Percentiles rank a stretch among this genome's conserved stretches.
Conservation (phyloP, 2,113 vertebrate genomes). For the Xerus inauris region DNA sequence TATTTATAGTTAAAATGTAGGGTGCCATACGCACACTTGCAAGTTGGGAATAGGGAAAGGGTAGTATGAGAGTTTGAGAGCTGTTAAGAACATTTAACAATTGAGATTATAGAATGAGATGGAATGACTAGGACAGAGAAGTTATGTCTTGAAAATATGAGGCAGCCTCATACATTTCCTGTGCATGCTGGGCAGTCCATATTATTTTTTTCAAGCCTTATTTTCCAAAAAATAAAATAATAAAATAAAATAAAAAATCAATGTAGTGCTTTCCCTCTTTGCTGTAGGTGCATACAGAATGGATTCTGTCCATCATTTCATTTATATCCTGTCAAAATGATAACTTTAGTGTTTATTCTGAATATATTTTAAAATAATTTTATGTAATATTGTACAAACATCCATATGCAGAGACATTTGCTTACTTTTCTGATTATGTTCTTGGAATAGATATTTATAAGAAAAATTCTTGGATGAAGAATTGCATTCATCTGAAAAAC, state of each 20-base stretch:
- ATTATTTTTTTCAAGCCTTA: not conserved
- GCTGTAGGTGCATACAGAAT: not conserved
- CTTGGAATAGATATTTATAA: constrained; percentile 38
- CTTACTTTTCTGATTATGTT: constrained; percentile 15
- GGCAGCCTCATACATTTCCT: not conserved
- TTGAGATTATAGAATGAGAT: not conserved
- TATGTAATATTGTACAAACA: not conserved
- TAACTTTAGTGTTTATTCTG: not conserved
- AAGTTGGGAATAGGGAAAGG: not conserved
- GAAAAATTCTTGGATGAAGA: not conserved
- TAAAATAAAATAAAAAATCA: not conserved
- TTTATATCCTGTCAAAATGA: not conserved
- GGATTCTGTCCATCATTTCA: not conserved
- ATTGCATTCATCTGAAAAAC: constrained; percentile 20
- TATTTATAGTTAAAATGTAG: not conserved
- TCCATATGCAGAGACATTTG: not conserved
- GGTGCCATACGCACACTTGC: not conserved
- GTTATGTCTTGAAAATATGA: not conserved
- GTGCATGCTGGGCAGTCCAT: not conserved
- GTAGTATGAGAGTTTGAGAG: not conserved
- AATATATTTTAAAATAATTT: not conserved
- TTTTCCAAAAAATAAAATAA: not conserved
- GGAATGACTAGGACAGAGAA: not conserved
- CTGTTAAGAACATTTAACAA: constrained; percentile 22
- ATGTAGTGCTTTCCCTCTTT: not conserved